Conservation (phyloP, 2,113 vertebrate species). For the Jacana jacana region DNA sequence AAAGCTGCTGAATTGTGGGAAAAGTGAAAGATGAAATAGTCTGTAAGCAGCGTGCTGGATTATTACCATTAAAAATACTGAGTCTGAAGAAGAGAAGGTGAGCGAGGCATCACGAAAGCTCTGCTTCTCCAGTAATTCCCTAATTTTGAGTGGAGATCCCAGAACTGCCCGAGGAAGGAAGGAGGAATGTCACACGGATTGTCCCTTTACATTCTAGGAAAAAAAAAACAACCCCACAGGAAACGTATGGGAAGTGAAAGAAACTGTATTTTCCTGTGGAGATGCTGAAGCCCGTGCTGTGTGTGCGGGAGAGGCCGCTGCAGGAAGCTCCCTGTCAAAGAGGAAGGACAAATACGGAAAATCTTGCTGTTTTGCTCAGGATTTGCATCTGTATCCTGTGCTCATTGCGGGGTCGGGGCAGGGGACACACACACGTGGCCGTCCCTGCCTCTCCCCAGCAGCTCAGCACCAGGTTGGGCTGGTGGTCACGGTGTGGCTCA, state of each 20-base stretch:
- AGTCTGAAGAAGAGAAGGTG: background rate
- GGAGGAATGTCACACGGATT: background rate
- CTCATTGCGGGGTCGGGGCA: background rate
- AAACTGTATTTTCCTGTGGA: background rate
- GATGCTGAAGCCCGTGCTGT: background rate
- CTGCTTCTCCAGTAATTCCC: background rate
- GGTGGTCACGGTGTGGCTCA: background rate
- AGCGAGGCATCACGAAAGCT: background rate
- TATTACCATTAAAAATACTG: background rate
- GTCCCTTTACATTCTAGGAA: background rate
- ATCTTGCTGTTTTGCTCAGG: background rate
- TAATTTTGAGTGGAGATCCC: background rate
- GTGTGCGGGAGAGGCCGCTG: background rate
- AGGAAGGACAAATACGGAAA: background rate
- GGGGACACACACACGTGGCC: too few relatives aligned
- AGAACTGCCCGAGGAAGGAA: background rate
- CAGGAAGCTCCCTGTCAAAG: background rate
- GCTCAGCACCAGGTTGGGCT: background rate
- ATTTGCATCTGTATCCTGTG: background rate
- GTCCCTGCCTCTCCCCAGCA: background rate
- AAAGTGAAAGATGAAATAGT: background rate
- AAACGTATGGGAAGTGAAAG: background rate
- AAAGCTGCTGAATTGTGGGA: background rate
- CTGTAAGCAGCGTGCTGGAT: background rate
- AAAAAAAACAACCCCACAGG: too few relatives aligned